Evolutionary conservation across 2,888 invertebrate genomes (phyloP), one percentile per base, ranked within the genome.

Genomic region (Caenorhabditis sp.): DNA sequence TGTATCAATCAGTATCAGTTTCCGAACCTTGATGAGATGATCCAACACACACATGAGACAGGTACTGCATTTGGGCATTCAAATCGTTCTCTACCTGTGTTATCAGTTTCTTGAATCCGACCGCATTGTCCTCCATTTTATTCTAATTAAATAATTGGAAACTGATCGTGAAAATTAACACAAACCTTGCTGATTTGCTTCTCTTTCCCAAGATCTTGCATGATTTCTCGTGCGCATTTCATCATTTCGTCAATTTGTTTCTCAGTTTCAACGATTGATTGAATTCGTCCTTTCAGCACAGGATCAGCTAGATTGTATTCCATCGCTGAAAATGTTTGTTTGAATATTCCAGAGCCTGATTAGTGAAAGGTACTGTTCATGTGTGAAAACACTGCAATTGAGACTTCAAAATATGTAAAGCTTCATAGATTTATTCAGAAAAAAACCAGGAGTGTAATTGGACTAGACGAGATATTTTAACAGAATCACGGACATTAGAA

Each of bases 41-140:
- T 59, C 85, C 89, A 66, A 89, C 88, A 80, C 88, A 89, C 7
- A 89, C 89, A 70, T 89, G 86, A 41, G 84, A 77, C 24, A 89
- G 74, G 63, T 89, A 89, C 7, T 84, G 82, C 86, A 89, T 85
- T 64, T 89, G 87, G 1, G 68, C 51, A 51, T 68, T 79, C 31
- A 89, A 72, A 10, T 85, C 83, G 10, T 54, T 66, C 68, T 87
- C 87, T 14, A 86, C 82, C 41, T 79, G 80, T 35, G 76, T 85
- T 35, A 88, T 80, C 16, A 80, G 41, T 49, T 58, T 69, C 41
- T 84, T 81, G 73, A 89, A 87, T 10, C 68, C 63, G 14, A 66
- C 51, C 7, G 85, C 84, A 2, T 82, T 70, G 22, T 89, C 89
- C 22, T 89, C 89, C 86, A 87, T 86, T 73, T 88, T 88, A 19